A percentile compares a stretch with the other conserved stretches of the same genome.
Evolutionary conservation across 2,113 vertebrate genomes (phyloP).

Genomic region (Chloropsis hardwickii): DNA sequence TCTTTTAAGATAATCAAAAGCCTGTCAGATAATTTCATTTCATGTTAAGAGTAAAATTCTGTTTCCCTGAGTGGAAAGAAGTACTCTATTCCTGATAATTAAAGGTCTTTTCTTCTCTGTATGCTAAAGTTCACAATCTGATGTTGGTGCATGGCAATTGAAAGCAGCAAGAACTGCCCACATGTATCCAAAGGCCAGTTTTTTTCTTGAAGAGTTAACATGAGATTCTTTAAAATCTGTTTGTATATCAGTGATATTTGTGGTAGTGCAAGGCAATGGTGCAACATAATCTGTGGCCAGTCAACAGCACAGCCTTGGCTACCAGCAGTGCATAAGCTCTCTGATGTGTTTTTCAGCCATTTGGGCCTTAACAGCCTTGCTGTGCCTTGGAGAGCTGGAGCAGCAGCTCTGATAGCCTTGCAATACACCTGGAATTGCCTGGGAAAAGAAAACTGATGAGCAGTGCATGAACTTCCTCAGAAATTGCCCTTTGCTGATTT

Average conservation of each 20-base stretch:
- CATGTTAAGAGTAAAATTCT: background rate
- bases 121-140: background rate
- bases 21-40: background rate
- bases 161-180: background rate
- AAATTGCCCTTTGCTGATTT: background rate
- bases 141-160: background rate
- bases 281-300: accelerated
- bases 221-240: background rate
- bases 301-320: background rate
- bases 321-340: background rate
- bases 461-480: background rate
- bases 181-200: accelerated
- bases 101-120: background rate
- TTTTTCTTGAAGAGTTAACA: background rate
- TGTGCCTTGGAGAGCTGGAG: background rate
- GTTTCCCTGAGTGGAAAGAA: background rate
- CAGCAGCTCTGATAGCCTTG: background rate
- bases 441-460: background rate
- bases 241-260: background rate
- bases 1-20: background rate
- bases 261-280: background rate
- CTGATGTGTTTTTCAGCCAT: background rate
- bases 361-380: background rate
- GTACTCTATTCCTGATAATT: background rate
- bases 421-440: background rate